Percentiles rank a stretch among this genome's conserved stretches.
These are phyloP conservation scores for Hepsetus odoe DNA, from an alignment of 2,113 vertebrate genomes.

Conservation along the genomic window DNA sequence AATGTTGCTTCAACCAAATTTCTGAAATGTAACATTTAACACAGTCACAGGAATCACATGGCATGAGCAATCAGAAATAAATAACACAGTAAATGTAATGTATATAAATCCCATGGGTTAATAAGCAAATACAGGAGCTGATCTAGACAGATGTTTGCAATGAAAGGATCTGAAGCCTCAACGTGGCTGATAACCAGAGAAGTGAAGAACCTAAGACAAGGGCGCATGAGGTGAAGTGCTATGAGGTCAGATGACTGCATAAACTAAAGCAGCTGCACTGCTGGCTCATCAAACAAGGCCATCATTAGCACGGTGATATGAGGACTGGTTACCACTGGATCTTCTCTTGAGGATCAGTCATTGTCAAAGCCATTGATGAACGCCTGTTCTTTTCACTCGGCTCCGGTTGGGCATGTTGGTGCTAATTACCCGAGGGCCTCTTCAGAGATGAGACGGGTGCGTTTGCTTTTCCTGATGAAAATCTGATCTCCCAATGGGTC, in stretches of 20 bases:
- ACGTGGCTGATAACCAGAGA: background rate
- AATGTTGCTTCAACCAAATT: too few species aligned
- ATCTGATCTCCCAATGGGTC: conserved; percentile 25
- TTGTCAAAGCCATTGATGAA: conserved; percentile 29
- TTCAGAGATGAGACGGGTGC: conserved; percentile 52
- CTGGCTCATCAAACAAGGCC: conserved; percentile 29
- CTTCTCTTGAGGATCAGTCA: conserved; percentile 17
- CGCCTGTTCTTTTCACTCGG: conserved; percentile 16
- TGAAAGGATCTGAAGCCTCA: background rate
- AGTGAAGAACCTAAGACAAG: background rate
- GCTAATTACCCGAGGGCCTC: conserved; percentile 56
- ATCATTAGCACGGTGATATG: conserved; percentile 35
- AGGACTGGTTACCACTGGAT: conserved; percentile 5
- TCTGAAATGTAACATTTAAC: too few species aligned
- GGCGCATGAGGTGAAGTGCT: background rate
- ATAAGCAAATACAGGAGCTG: background rate
- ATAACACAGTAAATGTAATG: background rate
- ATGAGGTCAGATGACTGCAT: background rate
- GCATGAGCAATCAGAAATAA: background rate
- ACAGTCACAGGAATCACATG: too few species aligned
- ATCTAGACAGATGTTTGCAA: background rate
- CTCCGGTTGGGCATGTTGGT: conserved; percentile 32
- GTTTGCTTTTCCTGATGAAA: conserved; percentile 25
- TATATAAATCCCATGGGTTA: background rate
- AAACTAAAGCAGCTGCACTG: conserved; percentile 12